These are phyloP conservation scores for Odontomyia ornata DNA, from an alignment of 2,888 invertebrate genomes.

Conservation along the genomic window DNA sequence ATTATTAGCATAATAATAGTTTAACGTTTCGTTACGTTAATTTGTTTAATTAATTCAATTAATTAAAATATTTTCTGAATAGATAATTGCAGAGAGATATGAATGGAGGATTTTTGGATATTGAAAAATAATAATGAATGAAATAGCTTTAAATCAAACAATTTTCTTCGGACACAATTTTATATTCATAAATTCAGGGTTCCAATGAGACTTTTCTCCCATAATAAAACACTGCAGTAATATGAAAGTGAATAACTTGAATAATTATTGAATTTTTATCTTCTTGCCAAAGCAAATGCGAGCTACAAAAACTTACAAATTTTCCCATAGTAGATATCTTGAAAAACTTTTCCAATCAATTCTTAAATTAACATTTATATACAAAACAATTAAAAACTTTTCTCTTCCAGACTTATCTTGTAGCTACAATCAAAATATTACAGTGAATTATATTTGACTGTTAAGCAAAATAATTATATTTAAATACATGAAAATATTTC, in stretches of 20 bases:
- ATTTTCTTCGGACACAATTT: slow-evolving; percentile 31
- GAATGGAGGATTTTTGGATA: slow-evolving; percentile 16
- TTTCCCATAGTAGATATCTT: slow-evolving; percentile 47
- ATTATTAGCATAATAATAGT: slow-evolving; percentile 1
- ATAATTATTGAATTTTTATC: slow-evolving; percentile 30
- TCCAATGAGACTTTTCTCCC: slow-evolving; percentile 48
- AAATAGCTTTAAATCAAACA: slow-evolving; percentile 37
- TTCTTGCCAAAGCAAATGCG: slow-evolving; percentile 49
- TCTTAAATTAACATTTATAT: background rate
- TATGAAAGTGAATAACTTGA: background rate
- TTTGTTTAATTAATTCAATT: slow-evolving; percentile 25
- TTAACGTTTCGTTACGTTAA: slow-evolving; percentile 18
- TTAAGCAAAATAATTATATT: slow-evolving; percentile 36
- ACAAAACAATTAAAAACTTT: background rate
- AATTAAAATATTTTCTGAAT: slow-evolving; percentile 6
- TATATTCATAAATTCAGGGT: slow-evolving; percentile 49
- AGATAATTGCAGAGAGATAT: background rate
- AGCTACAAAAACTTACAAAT: slow-evolving; percentile 49
- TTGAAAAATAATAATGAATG: slow-evolving; percentile 18
- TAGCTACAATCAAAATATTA: background rate
- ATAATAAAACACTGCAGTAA: slow-evolving; percentile 29
- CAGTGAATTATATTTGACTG: slow-evolving; percentile 22
- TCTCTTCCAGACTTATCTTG: background rate
- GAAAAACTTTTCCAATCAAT: background rate
- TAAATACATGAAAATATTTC: slow-evolving; percentile 23